Evolutionary conservation across 2,113 vertebrate genomes (phyloP).

Genomic region (Ginglymostoma cirratum): DNA sequence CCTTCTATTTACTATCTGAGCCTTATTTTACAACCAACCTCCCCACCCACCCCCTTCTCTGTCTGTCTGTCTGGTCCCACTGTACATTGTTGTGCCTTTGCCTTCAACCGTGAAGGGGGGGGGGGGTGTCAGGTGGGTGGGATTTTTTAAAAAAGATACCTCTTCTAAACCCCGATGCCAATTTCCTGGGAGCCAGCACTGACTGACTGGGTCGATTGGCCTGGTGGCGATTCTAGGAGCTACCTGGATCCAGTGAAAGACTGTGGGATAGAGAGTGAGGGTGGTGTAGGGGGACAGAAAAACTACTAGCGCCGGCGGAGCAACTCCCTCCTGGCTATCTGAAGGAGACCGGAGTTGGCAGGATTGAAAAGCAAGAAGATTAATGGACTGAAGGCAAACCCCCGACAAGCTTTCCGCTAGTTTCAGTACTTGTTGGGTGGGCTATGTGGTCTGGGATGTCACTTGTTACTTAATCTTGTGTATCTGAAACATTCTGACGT

Average conservation of each 20-base stretch:
- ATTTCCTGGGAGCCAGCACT: neutral
- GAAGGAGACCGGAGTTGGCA: slow-evolving; percentile 94
- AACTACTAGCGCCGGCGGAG: slow-evolving; percentile 40
- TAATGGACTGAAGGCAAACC: slow-evolving; percentile 85
- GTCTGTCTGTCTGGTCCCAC: slow-evolving; percentile 50
- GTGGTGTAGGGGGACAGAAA: neutral
- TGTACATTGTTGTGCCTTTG: slow-evolving; percentile 42
- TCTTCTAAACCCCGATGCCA: neutral
- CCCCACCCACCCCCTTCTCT: slow-evolving; percentile 31
- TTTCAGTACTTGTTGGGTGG: slow-evolving; percentile 90
- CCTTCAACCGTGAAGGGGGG: too few relatives aligned
- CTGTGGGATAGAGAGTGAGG: neutral
- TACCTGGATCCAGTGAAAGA: neutral
- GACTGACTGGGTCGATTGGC: neutral
- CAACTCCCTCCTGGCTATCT: slow-evolving; percentile 70
- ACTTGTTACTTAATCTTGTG: slow-evolving; percentile 99
- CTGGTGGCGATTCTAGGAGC: neutral
- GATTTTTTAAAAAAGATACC: neutral
- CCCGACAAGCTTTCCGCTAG: slow-evolving; percentile 92
- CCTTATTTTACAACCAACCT: slow-evolving; percentile 52
- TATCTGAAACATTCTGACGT: slow-evolving; percentile 86
- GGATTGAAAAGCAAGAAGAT: slow-evolving; percentile 89
- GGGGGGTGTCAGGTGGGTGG: too few relatives aligned
- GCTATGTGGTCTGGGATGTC: slow-evolving; percentile 97
- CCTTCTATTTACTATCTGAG: slow-evolving; percentile 54